Evolutionary conservation across 2,797 vertebrate genomes (phyloP), one percentile per base, ranked within the genome.

Genomic region (Lutjanus campechanus): DNA sequence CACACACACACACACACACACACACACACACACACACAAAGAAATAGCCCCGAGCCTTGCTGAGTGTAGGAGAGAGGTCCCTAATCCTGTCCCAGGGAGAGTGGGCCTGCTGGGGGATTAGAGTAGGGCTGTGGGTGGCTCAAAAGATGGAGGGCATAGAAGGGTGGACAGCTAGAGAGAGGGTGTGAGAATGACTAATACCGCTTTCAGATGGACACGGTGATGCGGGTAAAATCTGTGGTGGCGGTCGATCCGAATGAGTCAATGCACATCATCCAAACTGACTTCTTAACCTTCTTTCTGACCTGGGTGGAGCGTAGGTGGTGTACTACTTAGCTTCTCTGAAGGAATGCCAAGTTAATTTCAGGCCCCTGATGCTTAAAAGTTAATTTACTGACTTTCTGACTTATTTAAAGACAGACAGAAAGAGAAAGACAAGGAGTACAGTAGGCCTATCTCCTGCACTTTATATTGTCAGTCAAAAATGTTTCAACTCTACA

Each of bases 31-130:
- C 54, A 69, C 51, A 73, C 43, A 75, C 72, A 76, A 13, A 69
- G 43, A 82, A 83, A 86, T 58, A 76, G 86, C 80, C 82, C 73
- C 11, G 20, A 83, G 83, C 63, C 49, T 82, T 59, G 15, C 73
- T 54, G 78, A 81, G 69, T 72, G 68, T 64, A 73, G 76, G 76
- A 73, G 69, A 90, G 74, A 77, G 76, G 83, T 86, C 80, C 90
- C 80, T 93, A 92, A 93, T 93, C 93, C 85, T 79, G 78, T 88
- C 89, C 91, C 83, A 85, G 78, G 29, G 86, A 91, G 91, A 82
- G 88, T 78, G 74, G 70, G 74, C 83, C 90, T 90, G 87, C 89
- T 89, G 88, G 78, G 90, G 86, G 90, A 92, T 93, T 88, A 92
- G 70, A 89, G 75, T 16, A 68, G 66, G 87, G 43, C 85, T 77